Evolutionary conservation across 2,888 invertebrate genomes (phyloP), one percentile per base, ranked within the genome.

Genomic region (Dryococelus australis): DNA sequence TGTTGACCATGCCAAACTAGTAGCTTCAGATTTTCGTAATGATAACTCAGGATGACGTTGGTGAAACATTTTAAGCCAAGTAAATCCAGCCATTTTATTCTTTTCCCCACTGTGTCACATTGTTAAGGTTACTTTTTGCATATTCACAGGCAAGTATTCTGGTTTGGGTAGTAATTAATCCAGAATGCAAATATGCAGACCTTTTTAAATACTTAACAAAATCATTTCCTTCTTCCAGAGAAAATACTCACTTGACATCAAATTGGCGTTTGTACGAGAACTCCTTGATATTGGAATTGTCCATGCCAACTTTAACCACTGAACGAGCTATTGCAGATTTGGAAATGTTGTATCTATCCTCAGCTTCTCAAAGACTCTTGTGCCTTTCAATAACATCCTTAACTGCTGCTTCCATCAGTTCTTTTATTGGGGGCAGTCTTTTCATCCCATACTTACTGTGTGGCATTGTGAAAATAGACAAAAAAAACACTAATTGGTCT

Each of bases 101-200:
- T 20, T 88, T 65, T 20, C 85, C 27, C 88, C 88, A 88, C 20
- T 86, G 43, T 0, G n/a, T 20, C 24, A 88, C 89, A 86, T 53
- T 27, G 90, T 90, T 87, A 89, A n/a, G n/a, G n/a, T n/a, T n/a
- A n/a, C n/a, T n/a, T n/a, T n/a, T n/a, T n/a, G n/a, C n/a, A n/a
- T n/a, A 90, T 87, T 91, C 88, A 87, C 88, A 91, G 24, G 91
- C 91, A 10, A 91, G 87, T 53, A 89, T 20, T 87, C 90, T 87
- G 51, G 90, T 90, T 86, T 89, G 88, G 87, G 89, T 90, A 2
- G 89, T 89, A 43, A 90, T 90, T n/a, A 91, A 87, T 16, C 90
- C 90, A 88, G 90, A 89, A 85, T 90, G 88, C 87, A 87, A 53
- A 43, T 87, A 51, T 20, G 65, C 27, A 27, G 85, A 28, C 12